phyloP scores from a whole-genome alignment of 2,113 vertebrate genomes.

The Callopanchax toddi region DNA sequence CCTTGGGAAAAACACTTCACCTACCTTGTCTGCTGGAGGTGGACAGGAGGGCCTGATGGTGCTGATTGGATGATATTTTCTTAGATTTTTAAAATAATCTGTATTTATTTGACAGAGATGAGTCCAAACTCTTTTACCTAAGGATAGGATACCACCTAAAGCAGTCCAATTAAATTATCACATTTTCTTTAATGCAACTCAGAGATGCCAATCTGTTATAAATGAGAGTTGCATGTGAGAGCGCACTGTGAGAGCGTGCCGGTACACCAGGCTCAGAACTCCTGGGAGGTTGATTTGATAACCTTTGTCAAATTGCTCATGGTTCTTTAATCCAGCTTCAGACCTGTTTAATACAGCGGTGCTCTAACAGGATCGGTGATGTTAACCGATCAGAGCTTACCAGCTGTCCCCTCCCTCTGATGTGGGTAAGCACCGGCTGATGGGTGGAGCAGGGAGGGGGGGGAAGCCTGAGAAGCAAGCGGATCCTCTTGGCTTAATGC shows the following conservation, averaged over 20 bases:
- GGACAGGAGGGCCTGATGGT: too few relatives aligned
- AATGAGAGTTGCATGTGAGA: too few relatives aligned
- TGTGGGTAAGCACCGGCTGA: slow-evolving; percentile 72
- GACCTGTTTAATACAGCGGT: slow-evolving; percentile 83
- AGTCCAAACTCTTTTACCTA: too few relatives aligned
- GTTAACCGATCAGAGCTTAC: slow-evolving; percentile 81
- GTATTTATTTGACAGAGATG: too few relatives aligned
- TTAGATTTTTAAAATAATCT: too few relatives aligned
- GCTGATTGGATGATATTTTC: too few relatives aligned
- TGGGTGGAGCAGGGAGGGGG: slow-evolving; percentile 66
- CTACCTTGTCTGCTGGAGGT: too few relatives aligned
- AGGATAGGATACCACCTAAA: too few relatives aligned
- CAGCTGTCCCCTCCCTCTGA: slow-evolving; percentile 80
- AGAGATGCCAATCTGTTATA: neutral
- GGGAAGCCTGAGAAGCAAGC: slow-evolving; percentile 69
- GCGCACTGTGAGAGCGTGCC: neutral
- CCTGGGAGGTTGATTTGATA: slow-evolving; percentile 11
- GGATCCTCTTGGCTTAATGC: slow-evolving; percentile 78
- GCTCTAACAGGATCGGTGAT: slow-evolving; percentile 88
- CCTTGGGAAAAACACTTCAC: too few relatives aligned
- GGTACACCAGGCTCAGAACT: neutral
- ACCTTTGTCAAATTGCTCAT: slow-evolving; percentile 81
- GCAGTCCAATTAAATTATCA: too few relatives aligned
- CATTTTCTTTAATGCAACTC: neutral
- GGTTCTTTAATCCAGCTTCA: slow-evolving; percentile 84